Base-by-base conservation (phyloP, 37 sponge, comb jelly and placozoan genomes). In the Corticium candelabrum region DNA sequence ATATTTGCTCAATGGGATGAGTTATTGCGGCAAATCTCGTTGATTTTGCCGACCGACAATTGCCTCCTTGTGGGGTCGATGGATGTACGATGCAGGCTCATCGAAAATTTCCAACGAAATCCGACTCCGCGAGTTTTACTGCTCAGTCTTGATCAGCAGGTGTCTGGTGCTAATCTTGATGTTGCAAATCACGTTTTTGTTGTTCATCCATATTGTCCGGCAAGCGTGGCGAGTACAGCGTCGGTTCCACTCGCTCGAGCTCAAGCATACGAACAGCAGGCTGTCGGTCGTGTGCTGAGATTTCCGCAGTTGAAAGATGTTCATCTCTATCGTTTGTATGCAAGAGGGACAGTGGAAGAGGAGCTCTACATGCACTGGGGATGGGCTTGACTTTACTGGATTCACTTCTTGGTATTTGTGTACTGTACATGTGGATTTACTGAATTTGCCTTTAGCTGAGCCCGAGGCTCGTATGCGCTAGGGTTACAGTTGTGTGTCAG, bases 341-440 rank as follows among this genome's bases (percentile, higher is more conserved):
- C 80, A 30, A 3, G 68, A 0, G 80, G 80, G 32, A 79, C 80
- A 2, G 70, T 70, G n/a, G 80, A 79, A 35, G 80, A 79, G 29
- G 80, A 79, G 80, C 70, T 79, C 31, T 79, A 79, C 70, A 71
- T 40, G 36, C 68, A 79, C 68, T 79, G 80, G n/a, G n/a, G n/a
- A n/a, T n/a, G n/a, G n/a, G n/a, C n/a, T n/a, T n/a, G n/a, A n/a
- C n/a, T n/a, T n/a, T n/a, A n/a, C n/a, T n/a, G n/a, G n/a, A n/a
- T n/a, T n/a, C n/a, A n/a, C n/a, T n/a, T n/a, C n/a, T n/a, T n/a
- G n/a, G n/a, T n/a, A n/a, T n/a, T n/a, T n/a, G n/a, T n/a, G n/a
- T n/a, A n/a, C n/a, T n/a, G n/a, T n/a, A n/a, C n/a, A n/a, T n/a
- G n/a, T n/a, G n/a, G n/a, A n/a, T n/a, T n/a, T n/a, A n/a, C n/a